phyloP scores from a whole-genome alignment of 2,888 invertebrate genomes.

The Onthophagus sagittarius region DNA sequence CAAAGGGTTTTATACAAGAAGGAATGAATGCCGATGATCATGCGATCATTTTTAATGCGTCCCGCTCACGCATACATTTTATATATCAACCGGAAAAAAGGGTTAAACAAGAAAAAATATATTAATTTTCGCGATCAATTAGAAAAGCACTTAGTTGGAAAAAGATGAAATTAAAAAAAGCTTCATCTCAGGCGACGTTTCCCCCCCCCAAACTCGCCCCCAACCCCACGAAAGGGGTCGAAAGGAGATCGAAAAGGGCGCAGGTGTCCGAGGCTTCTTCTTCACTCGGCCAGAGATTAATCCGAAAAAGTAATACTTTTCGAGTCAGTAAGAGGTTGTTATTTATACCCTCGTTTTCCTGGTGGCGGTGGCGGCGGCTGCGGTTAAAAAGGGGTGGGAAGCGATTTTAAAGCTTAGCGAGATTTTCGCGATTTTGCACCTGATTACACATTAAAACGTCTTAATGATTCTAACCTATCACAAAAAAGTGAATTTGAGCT shows the following conservation, averaged over 20 bases:
- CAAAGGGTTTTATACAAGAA: slow-evolving; percentile 28
- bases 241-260: background rate
- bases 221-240: background rate
- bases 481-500: too few relatives aligned
- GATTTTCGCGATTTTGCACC: background rate
- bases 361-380: too few relatives aligned
- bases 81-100: background rate
- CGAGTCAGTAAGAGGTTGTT: background rate
- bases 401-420: background rate
- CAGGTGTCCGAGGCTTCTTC: background rate
- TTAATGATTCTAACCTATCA: too few relatives aligned
- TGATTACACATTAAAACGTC: too few relatives aligned
- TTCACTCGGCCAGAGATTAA: background rate
- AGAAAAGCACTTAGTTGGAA: background rate
- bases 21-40: slow-evolving; percentile 40
- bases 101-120: background rate
- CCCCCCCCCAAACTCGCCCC: background rate
- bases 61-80: background rate
- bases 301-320: background rate
- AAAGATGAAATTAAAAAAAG: background rate
- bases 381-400: background rate
- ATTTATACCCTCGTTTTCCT: background rate
- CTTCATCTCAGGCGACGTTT: background rate
- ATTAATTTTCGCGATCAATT: background rate
- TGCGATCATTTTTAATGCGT: slow-evolving; percentile 31